Base-by-base conservation (phyloP, 2,797 vertebrate species). In the Spinibarbus caldwelli region DNA sequence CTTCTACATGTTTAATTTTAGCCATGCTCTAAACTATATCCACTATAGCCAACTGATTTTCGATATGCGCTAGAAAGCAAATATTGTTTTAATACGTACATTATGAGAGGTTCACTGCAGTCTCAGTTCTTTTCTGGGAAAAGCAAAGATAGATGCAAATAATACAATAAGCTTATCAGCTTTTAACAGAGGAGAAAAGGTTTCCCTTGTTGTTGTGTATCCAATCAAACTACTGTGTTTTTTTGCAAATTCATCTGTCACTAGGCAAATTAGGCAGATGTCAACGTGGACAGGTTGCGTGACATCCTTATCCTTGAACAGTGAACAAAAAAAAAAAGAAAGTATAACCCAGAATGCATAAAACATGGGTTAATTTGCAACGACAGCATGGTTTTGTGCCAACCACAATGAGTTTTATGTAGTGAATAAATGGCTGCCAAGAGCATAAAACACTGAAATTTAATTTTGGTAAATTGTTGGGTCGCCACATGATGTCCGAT, bases 71-170 rank as follows among this genome's bases (percentile, higher is more conserved):
- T 62, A 41, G 31, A 41, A 64, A 43, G 47, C 67, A 70, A 84
- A 78, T 57, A 34, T 45, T 66, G 36, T 83, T 84, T 86, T 78
- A 81, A 81, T 81, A 68, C 57, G 15, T 78, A 38, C 49, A 75
- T 89, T 83, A 85, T 70, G 11, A 43, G 21, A 70, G 67, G 67
- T 70, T 70, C 11, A 19, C 31, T 66, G 64, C 64, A 66, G 64
- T 34, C 31, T 34, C 64, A 36, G 15, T 31, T 36, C 17, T 67
- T 31, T 36, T 21, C 19, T 67, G 7, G 34, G 64, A 36, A 67
- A 67, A 36, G 17, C 64, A 36, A 21, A 67, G 8, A 19, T 11
- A 36, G 31, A 36, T 36, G 34, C 31, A 67, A 67, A 36, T 36
- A 36, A 36, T 36, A 67, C 10, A 36, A 66, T 66, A 67, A 36